Percentiles rank a stretch among this genome's conserved stretches.
phyloP scores from a whole-genome alignment of 2,113 vertebrate species.

The Chamaetylas fuelleborni region DNA sequence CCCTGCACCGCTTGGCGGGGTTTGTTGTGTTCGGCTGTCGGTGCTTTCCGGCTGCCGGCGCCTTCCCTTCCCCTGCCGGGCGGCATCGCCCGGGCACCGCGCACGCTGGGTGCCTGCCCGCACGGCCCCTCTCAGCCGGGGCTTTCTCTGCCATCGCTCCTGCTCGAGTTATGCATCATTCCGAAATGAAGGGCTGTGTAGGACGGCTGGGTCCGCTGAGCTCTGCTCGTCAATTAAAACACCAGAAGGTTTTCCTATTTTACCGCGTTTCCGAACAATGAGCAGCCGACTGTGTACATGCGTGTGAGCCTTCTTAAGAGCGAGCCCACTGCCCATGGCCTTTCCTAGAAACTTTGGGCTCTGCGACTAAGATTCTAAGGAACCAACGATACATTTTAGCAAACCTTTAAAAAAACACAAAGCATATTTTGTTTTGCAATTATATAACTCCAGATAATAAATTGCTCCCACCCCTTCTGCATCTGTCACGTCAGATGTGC shows the following conservation, averaged over 20 bases:
- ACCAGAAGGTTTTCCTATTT: accelerated
- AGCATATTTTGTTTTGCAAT: not conserved
- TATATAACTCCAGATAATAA: not conserved
- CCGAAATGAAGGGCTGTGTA: too few relatives aligned
- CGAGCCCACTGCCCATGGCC: accelerated
- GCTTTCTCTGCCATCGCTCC: accelerated
- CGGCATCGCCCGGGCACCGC: not conserved
- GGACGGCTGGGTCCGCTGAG: not conserved
- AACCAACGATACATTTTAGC: accelerated
- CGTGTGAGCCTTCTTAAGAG: not conserved
- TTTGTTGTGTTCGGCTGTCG: not conserved
- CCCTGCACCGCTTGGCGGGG: not conserved
- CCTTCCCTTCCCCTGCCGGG: not conserved
- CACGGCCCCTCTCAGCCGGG: accelerated
- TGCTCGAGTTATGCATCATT: accelerated
- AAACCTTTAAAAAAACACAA: not conserved
- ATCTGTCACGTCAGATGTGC: not conserved
- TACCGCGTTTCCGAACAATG: not conserved
- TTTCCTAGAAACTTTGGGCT: not conserved
- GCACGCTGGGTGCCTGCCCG: accelerated
- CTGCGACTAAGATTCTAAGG: not conserved
- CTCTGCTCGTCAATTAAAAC: accelerated
- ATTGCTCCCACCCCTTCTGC: not conserved
- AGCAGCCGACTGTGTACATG: not conserved
- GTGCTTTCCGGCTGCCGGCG: not conserved